Evolutionary conservation across 2,797 vertebrate genomes (phyloP).

Genomic region (Scarus forsteni): DNA sequence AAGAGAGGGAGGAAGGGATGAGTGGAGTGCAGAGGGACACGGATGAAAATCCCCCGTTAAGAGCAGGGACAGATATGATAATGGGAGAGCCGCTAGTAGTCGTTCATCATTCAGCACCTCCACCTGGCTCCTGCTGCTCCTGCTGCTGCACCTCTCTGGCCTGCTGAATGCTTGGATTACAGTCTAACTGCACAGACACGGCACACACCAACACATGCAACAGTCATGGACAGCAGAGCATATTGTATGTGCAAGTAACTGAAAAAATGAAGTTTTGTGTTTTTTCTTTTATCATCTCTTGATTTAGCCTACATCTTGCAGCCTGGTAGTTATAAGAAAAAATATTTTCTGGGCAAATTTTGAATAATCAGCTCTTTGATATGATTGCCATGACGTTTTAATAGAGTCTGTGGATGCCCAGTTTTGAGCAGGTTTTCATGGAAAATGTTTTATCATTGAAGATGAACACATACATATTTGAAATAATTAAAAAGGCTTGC

Average conservation of each 20-base stretch:
- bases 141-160: conserved; percentile 14
- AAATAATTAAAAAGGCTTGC: too few species aligned
- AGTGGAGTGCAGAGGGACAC: conserved; percentile 71
- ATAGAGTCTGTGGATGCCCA: too few species aligned
- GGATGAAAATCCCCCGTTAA: conserved; percentile 83
- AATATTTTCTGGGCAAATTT: too few species aligned
- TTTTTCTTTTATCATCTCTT: background rate
- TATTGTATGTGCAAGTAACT: background rate
- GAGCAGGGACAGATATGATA: conserved; percentile 85
- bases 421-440: too few species aligned
- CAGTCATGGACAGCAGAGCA: background rate
- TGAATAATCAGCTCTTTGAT: too few species aligned
- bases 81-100: conserved; percentile 76
- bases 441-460: too few species aligned
- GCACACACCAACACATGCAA: conserved; percentile 3
- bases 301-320: too few species aligned
- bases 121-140: conserved; percentile 61
- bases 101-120: conserved; percentile 80
- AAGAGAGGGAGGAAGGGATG: conserved; percentile 33
- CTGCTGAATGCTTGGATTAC: background rate
- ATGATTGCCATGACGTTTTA: too few species aligned
- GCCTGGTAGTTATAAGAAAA: too few species aligned
- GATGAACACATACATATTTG: too few species aligned
- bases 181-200: conserved; percentile 3
- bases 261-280: background rate